Evolutionary conservation across 1,140 invertebrate species (phyloP).

Genomic region (Halesus radiatus): DNA sequence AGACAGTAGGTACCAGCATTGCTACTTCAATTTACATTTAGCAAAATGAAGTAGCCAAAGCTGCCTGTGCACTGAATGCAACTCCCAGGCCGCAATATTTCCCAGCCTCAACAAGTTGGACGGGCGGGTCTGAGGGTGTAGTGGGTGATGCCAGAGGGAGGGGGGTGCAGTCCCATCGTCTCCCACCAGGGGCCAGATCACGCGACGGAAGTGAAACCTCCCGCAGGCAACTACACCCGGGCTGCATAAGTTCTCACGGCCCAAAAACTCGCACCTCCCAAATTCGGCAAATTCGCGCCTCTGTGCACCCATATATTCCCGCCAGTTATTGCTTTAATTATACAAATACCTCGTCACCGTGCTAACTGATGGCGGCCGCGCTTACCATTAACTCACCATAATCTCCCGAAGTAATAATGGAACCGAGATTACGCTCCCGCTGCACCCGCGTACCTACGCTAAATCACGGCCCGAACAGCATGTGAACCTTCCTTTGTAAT

Average conservation of each 20-base stretch:
- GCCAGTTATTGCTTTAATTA: constrained; percentile 55
- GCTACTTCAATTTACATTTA: no score
- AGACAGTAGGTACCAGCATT: no score
- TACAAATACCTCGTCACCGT: constrained; percentile 47
- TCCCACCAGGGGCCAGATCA: background rate
- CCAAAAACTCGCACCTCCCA: constrained; percentile 19
- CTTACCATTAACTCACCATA: constrained; percentile 46
- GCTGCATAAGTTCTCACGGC: constrained; percentile 38
- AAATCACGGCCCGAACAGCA: constrained; percentile 24
- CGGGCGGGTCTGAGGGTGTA: background rate
- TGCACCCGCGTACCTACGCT: constrained; percentile 18
- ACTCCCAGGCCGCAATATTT: background rate
- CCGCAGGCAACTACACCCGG: constrained; percentile 20
- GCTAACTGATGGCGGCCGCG: constrained; percentile 45
- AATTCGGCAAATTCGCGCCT: constrained; percentile 46
- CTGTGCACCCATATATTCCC: background rate
- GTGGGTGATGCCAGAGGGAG: background rate
- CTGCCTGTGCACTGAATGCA: background rate
- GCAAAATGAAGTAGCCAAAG: no score
- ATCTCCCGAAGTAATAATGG: constrained; percentile 48
- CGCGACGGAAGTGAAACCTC: background rate
- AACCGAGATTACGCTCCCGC: constrained; percentile 30
- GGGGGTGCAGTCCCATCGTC: background rate
- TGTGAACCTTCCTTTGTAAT: constrained; percentile 29
- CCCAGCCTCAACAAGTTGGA: background rate